Conservation (phyloP, 2,113 vertebrate genomes). For the Mormoops blainvillei region DNA sequence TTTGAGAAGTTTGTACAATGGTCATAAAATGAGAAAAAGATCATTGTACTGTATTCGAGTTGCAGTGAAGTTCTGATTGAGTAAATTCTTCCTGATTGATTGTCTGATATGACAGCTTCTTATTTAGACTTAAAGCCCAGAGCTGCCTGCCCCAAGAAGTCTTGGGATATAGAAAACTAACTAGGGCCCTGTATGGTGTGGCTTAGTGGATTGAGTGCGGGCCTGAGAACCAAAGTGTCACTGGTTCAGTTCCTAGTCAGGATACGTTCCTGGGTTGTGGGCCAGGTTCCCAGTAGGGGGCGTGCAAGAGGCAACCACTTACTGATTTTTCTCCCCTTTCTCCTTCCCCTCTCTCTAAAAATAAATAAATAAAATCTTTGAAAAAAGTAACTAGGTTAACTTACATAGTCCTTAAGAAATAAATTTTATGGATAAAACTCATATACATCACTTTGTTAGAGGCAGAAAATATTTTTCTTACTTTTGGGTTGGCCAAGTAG, state of each 20-base stretch:
- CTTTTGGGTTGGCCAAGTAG: too few species aligned
- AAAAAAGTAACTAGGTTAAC: too few species aligned
- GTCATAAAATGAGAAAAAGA: slow-evolving; percentile 9
- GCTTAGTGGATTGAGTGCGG: too few species aligned
- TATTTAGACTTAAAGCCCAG: neutral
- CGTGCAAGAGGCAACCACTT: too few species aligned
- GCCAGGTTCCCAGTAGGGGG: too few species aligned
- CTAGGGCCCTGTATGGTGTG: too few species aligned
- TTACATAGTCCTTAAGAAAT: neutral
- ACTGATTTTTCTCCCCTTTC: too few species aligned
- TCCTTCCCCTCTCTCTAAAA: too few species aligned
- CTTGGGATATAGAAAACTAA: neutral
- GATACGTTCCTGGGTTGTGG: too few species aligned
- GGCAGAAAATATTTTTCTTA: neutral
- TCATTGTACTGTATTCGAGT: neutral
- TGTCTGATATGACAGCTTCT: neutral
- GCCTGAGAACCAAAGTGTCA: too few species aligned
- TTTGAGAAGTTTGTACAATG: neutral
- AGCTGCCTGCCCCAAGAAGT: neutral
- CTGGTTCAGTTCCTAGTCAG: too few species aligned
- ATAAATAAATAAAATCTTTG: too few species aligned
- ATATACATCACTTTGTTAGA: neutral
- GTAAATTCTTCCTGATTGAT: neutral
- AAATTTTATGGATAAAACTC: neutral
- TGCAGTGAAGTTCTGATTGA: neutral